Evolutionary conservation across 2,888 invertebrate genomes (phyloP), one percentile per base, ranked within the genome.

Genomic region (Gastrophysa polygoni): DNA sequence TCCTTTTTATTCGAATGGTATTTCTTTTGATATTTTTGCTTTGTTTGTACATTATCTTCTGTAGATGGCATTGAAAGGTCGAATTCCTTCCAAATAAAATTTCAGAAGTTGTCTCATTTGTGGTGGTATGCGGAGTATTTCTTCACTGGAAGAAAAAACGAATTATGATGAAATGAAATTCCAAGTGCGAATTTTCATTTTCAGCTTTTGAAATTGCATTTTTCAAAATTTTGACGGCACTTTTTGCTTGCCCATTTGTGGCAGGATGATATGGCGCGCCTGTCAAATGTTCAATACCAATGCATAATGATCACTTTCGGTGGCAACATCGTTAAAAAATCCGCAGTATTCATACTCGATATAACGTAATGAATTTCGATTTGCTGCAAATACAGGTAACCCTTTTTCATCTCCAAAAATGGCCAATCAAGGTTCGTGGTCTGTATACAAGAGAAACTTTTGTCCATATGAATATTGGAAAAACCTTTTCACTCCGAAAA

Each of bases 241-340:
- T 20, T 38, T 54, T 21, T 7, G 2, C 38, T 18, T 17, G 10
- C 5, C 20, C 34, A 38, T 32, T 5, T 4, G 17, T 38, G 7
- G 34, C 16, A 10, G 34, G 3, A 18, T 34, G 48, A 20, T 48
- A 48, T 10, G 46, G 17, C 8, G 46, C 18, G 18, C 46, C 46
- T 17, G 18, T 8, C 18, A 17, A 46, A 17, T 46, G 46, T 46
- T 46, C 18, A 11, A 46, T 11, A 7, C n/a, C n/a, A 14, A 10
- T 48, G 1, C 2, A 10, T 11, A 24, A 48, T 5, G 16, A 17
- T 7, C 21, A 48, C 21, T 24, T 21, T 24, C 11, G 21, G 48
- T 10, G 50, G 34, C 32, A 48, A 11, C 50, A 49, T 57, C 16
- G 57, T 50, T 43, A 57, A 50, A 57, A 57, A 57, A 50, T 50